Evolutionary conservation across 92 coral and sea anemone genomes (phyloP), one percentile per base, ranked within the genome.

Genomic region (Phenganax subtilis): DNA sequence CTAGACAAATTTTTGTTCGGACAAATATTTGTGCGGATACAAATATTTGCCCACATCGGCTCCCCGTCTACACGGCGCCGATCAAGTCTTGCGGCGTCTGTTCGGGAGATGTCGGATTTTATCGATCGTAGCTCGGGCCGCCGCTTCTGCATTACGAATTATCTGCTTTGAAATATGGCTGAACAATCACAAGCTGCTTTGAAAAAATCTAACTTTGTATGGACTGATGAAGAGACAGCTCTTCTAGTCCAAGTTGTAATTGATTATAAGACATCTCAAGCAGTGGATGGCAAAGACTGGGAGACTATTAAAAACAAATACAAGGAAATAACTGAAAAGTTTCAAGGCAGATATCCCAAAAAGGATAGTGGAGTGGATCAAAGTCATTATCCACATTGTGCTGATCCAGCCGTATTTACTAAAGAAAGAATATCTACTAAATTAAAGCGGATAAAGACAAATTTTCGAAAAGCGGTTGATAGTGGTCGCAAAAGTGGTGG

Each of bases 151-250:
- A 20, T 37, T 37, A 37, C 47, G 47, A 37, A 1, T 37, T 37
- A 1, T 37, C 47, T 37, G 3, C 7, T 59, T 59, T 1, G 7
- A 59, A 59, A 59, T 14, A 59, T 59, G 15, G 25, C 25, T 59
- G 25, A 7, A 59, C 3, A 12, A 20, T 59, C 65, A 59, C 25
- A 14, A 20, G 65, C 2, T 59, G 3, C 1, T 20, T 59, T 20
- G 15, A 59, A 59, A 59, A 59, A 59, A 20, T 59, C 65, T n/a
- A 77, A 77, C 27, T 7, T 80, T 60, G 15, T 71, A 14, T 80
- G 83, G 84, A 62, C 81, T n/a, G 84, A 80, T 81, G 82, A 64
- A 62, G 84, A 80, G 44, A 54, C 30, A 27, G 80, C 53, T 44
- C 55, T 80, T 27, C 82, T 80, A 25, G 28, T 80, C 15, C 53